Evolutionary conservation across 2,888 invertebrate species (phyloP), one percentile per base, ranked within the genome.

Genomic region (Lepidocyrtoides sp.): DNA sequence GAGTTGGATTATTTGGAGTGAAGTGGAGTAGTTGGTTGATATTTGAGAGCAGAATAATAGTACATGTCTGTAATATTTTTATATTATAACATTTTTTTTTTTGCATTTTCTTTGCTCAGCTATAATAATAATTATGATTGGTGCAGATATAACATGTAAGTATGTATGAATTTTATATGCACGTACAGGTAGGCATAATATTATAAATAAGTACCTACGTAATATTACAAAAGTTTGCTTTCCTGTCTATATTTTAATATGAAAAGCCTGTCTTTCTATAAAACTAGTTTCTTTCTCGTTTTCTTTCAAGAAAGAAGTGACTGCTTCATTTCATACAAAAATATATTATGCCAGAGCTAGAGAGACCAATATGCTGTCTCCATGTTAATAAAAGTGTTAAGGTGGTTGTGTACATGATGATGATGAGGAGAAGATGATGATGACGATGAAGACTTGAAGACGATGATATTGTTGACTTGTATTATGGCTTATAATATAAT

Each of bases 251-350:
- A 29, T 29, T 66, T 1, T 32, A 10, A 7, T 66, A 41, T 69
- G n/a, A 29, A 20, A 36, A 10, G 36, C n/a, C 36, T 69, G n/a
- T 36, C 29, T 63, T 10, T 63, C 14, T 36, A 75, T 23, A 75
- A 75, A 75, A 75, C 54, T 81, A n/a, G 79, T 81, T 57, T 81
- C 57, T 29, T 54, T 57, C 79, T 57, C 79, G 54, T 57, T 81
- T 57, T 32, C 57, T 81, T 57, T 32, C 60, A 60, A 60, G 60
- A n/a, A n/a, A 60, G 36, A 2, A 60, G 20, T 60, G 32, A 10
- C 12, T 10, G 26, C 36, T 36, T 60, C 20, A 10, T n/a, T n/a
- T n/a, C n/a, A n/a, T n/a, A n/a, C n/a, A n/a, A n/a, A n/a, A n/a
- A n/a, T n/a, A n/a, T n/a, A n/a, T n/a, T n/a, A n/a, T n/a, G n/a